Evolutionary conservation across 1,140 invertebrate genomes (phyloP), one percentile per base, ranked within the genome.

Genomic region (Antheraea pernyi): DNA sequence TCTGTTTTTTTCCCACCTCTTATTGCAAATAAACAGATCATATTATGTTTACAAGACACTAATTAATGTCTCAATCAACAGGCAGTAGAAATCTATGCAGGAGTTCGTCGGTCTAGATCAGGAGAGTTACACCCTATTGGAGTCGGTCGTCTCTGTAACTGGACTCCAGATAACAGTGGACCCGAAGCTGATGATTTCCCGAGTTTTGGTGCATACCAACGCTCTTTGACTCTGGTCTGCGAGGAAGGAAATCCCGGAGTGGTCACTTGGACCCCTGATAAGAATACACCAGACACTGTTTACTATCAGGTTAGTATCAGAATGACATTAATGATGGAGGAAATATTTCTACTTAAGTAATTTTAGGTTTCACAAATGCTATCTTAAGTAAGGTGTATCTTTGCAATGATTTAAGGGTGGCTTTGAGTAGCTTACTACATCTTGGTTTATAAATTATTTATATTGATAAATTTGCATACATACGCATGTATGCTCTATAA

Each of bases 171-270:
- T 88, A 93, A 91, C 2, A 93, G 95, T 70, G 94, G 95, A 58
- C 95, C 96, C 0, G 92, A 93, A 5, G 96, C 97, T 0, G 97
- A 98, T 75, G 96, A 97, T 60, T 97, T 95, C 81, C 94, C 95
- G 8, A 97, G 97, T 0, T 98, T 98, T 78, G 97, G 97, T 0
- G 97, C 97, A 7, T 99, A 97, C 84, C 97, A 98, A 83, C 93
- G 97, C 59, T 97, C 96, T 0, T 84, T 99, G 7, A 95, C 95
- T 9, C 93, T 98, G 0, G 94, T 95, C 60, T 99, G 98, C 83
- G 97, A 98, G 76, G 93, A 94, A 42, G 97, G 97, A 1, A 95
- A 96, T 75, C 97, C 98, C 0, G 97, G 96, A 3, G 92, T 97
- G 7, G 95, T 99, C 19, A 94, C 95, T 73, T 99, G 97, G 97